Conservation (phyloP, 2,113 vertebrate genomes). For the Strix aluco region DNA sequence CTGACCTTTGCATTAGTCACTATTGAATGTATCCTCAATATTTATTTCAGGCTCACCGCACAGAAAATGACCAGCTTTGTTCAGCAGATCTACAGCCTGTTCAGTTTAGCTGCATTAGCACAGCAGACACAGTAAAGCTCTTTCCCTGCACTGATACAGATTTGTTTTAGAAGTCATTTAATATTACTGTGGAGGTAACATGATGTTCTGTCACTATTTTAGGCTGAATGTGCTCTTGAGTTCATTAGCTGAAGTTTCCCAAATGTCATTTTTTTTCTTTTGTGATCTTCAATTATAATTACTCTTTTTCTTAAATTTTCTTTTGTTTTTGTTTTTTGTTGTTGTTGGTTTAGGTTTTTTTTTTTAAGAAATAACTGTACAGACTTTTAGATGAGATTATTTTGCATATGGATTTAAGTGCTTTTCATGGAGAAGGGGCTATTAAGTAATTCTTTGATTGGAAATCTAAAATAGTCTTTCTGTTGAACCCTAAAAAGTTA, state of each 20-base stretch:
- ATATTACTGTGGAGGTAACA: neutral
- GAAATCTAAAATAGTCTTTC: neutral
- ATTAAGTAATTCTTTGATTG: neutral
- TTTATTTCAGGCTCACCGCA: neutral
- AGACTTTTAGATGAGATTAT: neutral
- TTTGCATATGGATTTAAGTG: neutral
- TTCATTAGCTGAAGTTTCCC: neutral
- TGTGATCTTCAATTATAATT: neutral
- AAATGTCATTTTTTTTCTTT: neutral
- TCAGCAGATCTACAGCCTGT: neutral
- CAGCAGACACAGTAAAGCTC: neutral
- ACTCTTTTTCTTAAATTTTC: neutral
- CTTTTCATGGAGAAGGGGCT: neutral
- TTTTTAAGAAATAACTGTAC: neutral
- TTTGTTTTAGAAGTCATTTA: conserved; percentile 16
- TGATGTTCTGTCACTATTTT: conserved; percentile 24
- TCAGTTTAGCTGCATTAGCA: neutral
- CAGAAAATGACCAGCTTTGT: conserved; percentile 11
- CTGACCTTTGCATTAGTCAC: conserved; percentile 10
- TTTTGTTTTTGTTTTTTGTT: neutral
- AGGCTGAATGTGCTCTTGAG: neutral
- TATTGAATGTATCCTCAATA: neutral
- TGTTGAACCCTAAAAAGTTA: neutral
- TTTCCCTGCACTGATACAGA: neutral
- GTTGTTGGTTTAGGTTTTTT: neutral